phyloP scores from a whole-genome alignment of 2,888 invertebrate species.

The Phorcus lineatus region DNA sequence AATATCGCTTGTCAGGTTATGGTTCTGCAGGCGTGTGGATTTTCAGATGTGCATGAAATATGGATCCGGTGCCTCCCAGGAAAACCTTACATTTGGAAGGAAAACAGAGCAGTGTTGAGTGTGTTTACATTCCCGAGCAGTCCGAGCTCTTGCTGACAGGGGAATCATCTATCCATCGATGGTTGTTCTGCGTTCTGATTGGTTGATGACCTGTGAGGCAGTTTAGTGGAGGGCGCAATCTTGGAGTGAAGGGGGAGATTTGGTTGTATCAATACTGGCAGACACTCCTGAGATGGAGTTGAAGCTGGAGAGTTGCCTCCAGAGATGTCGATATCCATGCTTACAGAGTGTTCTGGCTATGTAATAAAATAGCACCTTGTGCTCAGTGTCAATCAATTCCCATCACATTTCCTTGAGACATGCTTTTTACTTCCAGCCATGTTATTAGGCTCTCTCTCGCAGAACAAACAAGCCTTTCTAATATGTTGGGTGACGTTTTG shows the following conservation, averaged over 20 bases:
- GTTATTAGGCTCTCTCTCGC: no score
- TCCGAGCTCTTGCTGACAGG: not conserved
- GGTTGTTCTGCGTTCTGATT: not conserved
- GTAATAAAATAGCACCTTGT: no score
- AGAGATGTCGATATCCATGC: no score
- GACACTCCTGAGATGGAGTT: not conserved
- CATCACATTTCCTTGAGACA: no score
- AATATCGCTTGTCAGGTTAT: not conserved
- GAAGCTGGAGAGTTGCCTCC: not conserved
- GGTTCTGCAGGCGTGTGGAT: constrained; percentile 5
- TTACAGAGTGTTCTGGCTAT: no score
- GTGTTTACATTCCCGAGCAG: not conserved
- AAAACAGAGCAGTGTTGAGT: not conserved
- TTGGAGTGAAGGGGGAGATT: not conserved
- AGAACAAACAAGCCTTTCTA: no score
- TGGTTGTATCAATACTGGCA: not conserved
- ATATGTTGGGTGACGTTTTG: no score
- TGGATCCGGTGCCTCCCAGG: not conserved
- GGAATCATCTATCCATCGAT: not conserved
- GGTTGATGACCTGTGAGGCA: not conserved
- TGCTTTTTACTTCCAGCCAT: no score
- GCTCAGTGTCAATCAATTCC: no score
- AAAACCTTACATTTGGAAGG: constrained; percentile 1
- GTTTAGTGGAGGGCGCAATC: not conserved
- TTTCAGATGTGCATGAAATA: constrained; percentile 6